Evolutionary conservation across 2,888 invertebrate species (phyloP), one percentile per base, ranked within the genome.

Genomic region (Leptinotarsa tumamoca): DNA sequence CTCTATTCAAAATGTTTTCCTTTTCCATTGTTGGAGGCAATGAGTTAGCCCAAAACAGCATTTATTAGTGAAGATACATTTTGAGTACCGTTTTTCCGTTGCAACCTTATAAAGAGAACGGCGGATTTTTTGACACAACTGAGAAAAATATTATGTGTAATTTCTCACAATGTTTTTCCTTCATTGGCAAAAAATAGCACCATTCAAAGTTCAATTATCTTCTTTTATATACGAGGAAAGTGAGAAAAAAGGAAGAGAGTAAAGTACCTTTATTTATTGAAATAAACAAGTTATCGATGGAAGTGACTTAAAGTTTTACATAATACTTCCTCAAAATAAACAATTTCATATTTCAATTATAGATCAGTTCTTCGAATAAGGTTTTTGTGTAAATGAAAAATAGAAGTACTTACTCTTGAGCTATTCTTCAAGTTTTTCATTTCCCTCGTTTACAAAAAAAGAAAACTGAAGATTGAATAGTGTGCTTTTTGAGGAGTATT

Each of bases 321-420:
- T 56, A 18, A 56, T 56, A 10, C 18, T 56, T 56, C n/a, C 56
- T 56, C 17, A n/a, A 56, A 56, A 56, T 18, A 21, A 18, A 18
- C 56, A 56, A 56, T 56, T 56, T 56, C 56, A 21, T 56, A 56
- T 56, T 56, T 56, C 5, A 18, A 56, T 56, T 56, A 56, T 56
- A n/a, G 5, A 17, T 56, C 56, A 56, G 18, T 56, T 56, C 56
- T 56, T 18, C 56, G n/a, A 56, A 56, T 56, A 56, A 56, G 4
- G 51, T 51, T 13, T 56, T 18, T 56, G 56, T 56, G 56, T 56
- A n/a, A 18, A 18, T 56, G 56, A 56, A 56, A 56, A n/a, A 56
- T 56, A 56, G 56, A 56, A 18, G 21, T 56, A 56, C 56, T 56
- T 56, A 56, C 56, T 56, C 56, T 18, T 56, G 56, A 56, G 56